Percentiles rank a stretch among this genome's conserved stretches.
phyloP scores from a whole-genome alignment of 2,113 vertebrate species.

The Alaudala cheleensis region DNA sequence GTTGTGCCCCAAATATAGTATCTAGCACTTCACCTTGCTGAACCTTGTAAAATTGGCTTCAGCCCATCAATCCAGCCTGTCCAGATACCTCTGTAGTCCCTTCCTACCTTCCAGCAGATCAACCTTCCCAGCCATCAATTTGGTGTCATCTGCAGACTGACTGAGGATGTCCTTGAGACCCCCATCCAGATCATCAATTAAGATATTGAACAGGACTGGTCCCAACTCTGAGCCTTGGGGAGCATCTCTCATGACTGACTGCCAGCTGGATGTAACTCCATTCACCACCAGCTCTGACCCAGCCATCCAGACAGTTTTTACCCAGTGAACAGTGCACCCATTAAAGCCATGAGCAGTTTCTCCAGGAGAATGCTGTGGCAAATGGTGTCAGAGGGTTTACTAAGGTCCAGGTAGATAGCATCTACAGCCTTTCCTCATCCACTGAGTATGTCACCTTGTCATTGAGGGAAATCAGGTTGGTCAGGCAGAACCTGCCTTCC shows the following conservation, averaged over 20 bases:
- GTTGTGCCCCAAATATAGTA: not conserved
- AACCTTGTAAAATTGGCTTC: not conserved
- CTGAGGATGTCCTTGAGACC: not conserved
- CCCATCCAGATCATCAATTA: not conserved
- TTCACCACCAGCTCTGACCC: not conserved
- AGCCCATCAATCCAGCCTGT: too few species aligned
- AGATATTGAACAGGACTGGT: not conserved
- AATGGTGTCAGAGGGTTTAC: not conserved
- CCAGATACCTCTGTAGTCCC: not conserved
- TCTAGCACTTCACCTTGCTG: not conserved
- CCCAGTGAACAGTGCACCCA: accelerated
- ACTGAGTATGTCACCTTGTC: not conserved
- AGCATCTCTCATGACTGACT: not conserved
- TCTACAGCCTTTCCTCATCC: not conserved
- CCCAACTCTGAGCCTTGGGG: not conserved
- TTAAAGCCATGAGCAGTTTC: not conserved
- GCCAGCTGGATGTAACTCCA: not conserved
- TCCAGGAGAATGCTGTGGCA: not conserved
- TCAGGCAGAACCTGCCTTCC: not conserved
- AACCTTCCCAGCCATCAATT: not conserved
- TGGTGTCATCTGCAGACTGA: not conserved
- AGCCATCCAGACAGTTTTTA: not conserved
- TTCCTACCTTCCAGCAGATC: not conserved
- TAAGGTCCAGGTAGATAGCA: not conserved
- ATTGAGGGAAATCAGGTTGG: not conserved